These are phyloP conservation scores for Drosophila ananassae DNA, from an alignment of 1,140 invertebrate genomes.

Conservation along the genomic window DNA sequence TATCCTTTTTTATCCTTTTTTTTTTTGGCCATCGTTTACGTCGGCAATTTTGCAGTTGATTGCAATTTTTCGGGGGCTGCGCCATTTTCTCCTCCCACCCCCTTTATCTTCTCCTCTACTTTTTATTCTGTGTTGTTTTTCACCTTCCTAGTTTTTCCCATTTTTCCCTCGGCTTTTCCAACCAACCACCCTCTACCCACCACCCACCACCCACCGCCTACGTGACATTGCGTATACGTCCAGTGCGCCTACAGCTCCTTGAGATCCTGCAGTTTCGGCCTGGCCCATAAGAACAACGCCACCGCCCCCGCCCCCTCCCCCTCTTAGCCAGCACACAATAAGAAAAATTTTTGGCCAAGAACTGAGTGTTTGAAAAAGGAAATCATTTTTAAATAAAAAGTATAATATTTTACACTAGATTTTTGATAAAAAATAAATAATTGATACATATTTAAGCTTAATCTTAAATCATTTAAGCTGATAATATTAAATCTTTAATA, in stretches of 20 bases:
- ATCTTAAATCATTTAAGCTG: too few species aligned
- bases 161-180: conserved; percentile 15
- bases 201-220: conserved; percentile 37
- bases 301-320: neutral
- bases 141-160: neutral
- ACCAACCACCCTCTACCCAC: conserved; percentile 14
- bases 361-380: too few species aligned
- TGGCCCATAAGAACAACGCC: neutral
- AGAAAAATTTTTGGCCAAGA: neutral
- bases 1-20: conserved; percentile 17
- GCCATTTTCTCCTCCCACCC: conserved; percentile 55
- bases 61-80: conserved; percentile 81
- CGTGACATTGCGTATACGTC: conserved; percentile 77
- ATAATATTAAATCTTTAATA: too few species aligned
- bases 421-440: too few species aligned
- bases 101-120: conserved; percentile 7
- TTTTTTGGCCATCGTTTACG: conserved; percentile 74
- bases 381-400: neutral
- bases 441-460: too few species aligned
- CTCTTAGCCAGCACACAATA: conserved; percentile 2
- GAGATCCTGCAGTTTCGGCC: conserved; percentile 10
- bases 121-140: conserved; percentile 22
- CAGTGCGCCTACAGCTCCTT: conserved; percentile 59
- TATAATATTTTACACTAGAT: too few species aligned
- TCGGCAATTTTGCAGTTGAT: conserved; percentile 83